These are phyloP conservation scores for Dasyprocta punctata DNA, from an alignment of 2,113 vertebrate species.

Conservation along the genomic window DNA sequence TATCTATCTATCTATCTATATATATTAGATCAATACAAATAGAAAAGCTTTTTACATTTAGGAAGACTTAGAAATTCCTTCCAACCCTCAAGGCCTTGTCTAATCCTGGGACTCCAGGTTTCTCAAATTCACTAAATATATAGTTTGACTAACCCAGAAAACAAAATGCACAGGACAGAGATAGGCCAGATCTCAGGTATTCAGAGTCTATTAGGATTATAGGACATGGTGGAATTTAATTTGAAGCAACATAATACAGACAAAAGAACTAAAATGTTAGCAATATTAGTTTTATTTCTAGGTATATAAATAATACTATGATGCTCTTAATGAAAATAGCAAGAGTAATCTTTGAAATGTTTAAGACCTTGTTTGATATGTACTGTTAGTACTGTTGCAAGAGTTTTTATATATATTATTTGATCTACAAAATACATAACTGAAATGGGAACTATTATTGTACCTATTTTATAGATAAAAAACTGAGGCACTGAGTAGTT, in stretches of 20 bases:
- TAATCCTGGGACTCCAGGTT: not conserved
- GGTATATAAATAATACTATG: not conserved
- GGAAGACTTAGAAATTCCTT: slow-evolving; percentile 14
- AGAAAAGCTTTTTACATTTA: not conserved
- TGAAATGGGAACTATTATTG: not conserved
- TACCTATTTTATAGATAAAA: not conserved
- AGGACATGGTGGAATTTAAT: not conserved
- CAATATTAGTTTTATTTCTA: not conserved
- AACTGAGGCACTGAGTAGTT: slow-evolving; percentile 23
- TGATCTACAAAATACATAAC: not conserved
- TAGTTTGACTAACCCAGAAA: not conserved
- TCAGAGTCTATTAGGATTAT: not conserved
- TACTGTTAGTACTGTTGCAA: not conserved
- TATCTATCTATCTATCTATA: not conserved
- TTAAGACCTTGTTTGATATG: not conserved
- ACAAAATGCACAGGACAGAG: not conserved
- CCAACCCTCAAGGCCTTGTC: not conserved
- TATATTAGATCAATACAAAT: not conserved
- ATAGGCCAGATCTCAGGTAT: not conserved
- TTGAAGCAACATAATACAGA: not conserved
- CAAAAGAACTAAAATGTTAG: not conserved
- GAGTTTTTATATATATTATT: not conserved
- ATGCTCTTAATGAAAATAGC: not conserved
- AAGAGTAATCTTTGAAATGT: not conserved
- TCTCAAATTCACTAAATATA: slow-evolving; percentile 21